Percentiles rank a stretch among this genome's conserved stretches.
Conservation (phyloP, 2,797 vertebrate genomes). For the Acropternis orthonyx region DNA sequence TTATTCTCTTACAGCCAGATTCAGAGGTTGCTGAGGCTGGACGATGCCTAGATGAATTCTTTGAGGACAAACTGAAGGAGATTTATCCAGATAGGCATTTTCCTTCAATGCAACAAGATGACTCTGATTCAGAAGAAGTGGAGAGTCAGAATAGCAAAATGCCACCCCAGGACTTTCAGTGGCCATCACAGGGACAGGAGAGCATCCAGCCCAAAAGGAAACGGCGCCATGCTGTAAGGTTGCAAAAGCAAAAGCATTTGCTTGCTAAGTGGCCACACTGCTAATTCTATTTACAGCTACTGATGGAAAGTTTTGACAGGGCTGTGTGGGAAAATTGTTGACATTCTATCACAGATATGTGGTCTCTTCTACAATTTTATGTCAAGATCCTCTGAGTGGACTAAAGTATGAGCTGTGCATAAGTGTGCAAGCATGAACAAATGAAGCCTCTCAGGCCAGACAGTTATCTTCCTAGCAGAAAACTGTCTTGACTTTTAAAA, state of each 20-base stretch:
- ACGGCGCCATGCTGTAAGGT: slow-evolving; percentile 85
- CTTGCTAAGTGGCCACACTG: slow-evolving; percentile 54
- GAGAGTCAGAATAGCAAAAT: slow-evolving; percentile 80
- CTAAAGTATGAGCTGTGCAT: background rate
- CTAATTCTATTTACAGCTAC: slow-evolving; percentile 15
- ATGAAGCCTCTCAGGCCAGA: background rate
- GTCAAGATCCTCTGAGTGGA: background rate
- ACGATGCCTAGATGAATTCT: slow-evolving; percentile 87
- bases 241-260: slow-evolving; percentile 58
- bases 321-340: background rate
- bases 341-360: background rate
- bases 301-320: slow-evolving; percentile 16
- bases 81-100: slow-evolving; percentile 86
- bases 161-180: slow-evolving; percentile 81
- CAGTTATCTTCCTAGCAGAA: slow-evolving; percentile 1
- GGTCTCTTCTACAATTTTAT: background rate
- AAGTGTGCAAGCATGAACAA: background rate
- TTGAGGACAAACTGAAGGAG: slow-evolving; percentile 86
- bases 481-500: background rate
- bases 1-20: slow-evolving; percentile 82
- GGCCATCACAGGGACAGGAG: slow-evolving; percentile 87
- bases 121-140: slow-evolving; percentile 90
- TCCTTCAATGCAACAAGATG: slow-evolving; percentile 77
- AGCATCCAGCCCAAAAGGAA: slow-evolving; percentile 91
- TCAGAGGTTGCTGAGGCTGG: slow-evolving; percentile 97